Evolutionary conservation across 2,888 invertebrate species (phyloP).

Genomic region (Scaeva pyrastri): DNA sequence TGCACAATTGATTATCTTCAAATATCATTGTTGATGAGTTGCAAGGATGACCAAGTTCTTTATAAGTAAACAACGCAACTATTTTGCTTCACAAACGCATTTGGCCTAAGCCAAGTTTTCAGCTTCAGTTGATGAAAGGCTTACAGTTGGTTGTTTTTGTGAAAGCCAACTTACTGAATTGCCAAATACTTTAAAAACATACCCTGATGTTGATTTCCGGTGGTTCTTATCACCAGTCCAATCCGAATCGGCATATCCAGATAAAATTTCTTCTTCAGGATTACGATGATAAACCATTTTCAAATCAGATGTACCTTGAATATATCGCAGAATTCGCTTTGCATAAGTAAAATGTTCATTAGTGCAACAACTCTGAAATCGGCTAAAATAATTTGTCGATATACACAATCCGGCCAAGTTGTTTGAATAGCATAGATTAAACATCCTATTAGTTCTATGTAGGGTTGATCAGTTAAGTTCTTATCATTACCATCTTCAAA

Average conservation of each 20-base stretch:
- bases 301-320: constrained; percentile 33
- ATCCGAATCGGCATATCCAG: too few species aligned
- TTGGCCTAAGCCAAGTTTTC: too few species aligned
- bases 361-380: constrained; percentile 50
- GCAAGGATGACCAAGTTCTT: neutral
- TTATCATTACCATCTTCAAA: constrained; percentile 1
- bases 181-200: constrained; percentile 55
- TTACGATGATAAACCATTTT: constrained; percentile 43
- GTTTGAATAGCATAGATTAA: constrained; percentile 38
- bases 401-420: constrained; percentile 57
- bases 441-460: constrained; percentile 41
- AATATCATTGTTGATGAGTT: constrained; percentile 3
- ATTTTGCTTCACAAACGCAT: too few species aligned
- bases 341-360: constrained; percentile 42
- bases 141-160: constrained; percentile 56
- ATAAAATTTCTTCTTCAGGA: too few species aligned
- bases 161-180: constrained; percentile 31
- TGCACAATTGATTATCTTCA: neutral
- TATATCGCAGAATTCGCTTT: constrained; percentile 57
- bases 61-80: too few species aligned
- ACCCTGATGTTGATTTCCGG: too few species aligned
- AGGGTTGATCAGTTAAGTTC: constrained; percentile 12
- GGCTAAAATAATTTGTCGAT: constrained; percentile 51
- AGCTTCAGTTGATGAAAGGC: constrained; percentile 59
- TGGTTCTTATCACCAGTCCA: too few species aligned